These are phyloP conservation scores for Coreoperca whiteheadi DNA, from an alignment of 2,113 vertebrate species.

Conservation along the genomic window DNA sequence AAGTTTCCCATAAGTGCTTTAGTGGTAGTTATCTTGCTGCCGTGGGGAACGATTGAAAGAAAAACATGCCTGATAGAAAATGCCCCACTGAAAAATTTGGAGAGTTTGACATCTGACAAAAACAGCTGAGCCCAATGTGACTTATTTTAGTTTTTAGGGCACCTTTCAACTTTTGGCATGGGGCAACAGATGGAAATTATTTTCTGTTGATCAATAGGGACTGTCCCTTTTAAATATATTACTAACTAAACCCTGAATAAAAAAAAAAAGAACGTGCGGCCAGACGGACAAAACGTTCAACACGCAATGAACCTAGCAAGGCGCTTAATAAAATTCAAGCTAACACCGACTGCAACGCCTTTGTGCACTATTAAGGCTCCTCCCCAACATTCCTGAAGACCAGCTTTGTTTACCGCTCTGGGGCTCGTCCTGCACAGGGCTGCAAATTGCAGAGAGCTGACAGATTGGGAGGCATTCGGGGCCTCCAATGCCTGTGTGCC, in stretches of 20 bases:
- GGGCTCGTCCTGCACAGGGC: slow-evolving; percentile 17
- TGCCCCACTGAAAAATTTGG: background rate
- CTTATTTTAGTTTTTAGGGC: background rate
- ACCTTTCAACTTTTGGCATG: background rate
- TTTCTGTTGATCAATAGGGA: background rate
- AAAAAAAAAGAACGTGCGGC: background rate
- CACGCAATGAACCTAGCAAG: background rate
- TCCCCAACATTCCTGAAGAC: slow-evolving; percentile 55
- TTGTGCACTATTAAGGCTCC: slow-evolving; percentile 31
- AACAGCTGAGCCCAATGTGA: background rate
- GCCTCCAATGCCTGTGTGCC: slow-evolving; percentile 1
- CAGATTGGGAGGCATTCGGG: slow-evolving; percentile 42
- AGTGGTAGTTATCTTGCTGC: background rate
- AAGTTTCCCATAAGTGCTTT: background rate
- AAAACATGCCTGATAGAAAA: background rate
- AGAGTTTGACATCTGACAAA: background rate
- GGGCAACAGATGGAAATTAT: background rate
- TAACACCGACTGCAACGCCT: slow-evolving; percentile 1
- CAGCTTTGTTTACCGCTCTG: slow-evolving; percentile 56
- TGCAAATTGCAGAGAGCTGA: slow-evolving; percentile 58
- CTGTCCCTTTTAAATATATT: background rate
- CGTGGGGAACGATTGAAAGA: background rate
- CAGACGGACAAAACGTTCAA: background rate
- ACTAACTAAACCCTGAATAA: background rate
- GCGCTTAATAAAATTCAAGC: slow-evolving; percentile 17